These are phyloP conservation scores for Leguminivora glycinivorella DNA, from an alignment of 1,140 invertebrate species.

Conservation along the genomic window DNA sequence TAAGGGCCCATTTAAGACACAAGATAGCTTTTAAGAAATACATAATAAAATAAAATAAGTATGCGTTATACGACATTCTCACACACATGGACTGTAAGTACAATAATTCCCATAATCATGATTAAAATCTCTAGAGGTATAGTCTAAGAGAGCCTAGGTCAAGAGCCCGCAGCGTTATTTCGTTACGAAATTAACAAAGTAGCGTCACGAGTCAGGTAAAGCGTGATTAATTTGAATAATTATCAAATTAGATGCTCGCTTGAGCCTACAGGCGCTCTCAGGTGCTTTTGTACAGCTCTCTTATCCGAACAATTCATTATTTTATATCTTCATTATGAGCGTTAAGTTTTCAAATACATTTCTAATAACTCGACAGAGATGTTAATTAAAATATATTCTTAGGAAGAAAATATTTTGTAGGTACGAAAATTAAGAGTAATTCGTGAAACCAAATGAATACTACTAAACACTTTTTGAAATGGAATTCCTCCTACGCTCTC, in stretches of 20 bases:
- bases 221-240: constrained; percentile 4
- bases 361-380: background rate
- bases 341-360: background rate
- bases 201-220: background rate
- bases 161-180: too few relatives aligned
- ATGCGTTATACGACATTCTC: too few relatives aligned
- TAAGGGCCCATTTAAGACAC: too few relatives aligned
- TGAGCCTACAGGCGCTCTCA: too few relatives aligned
- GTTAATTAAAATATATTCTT: background rate
- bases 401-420: background rate
- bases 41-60: too few relatives aligned
- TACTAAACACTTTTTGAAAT: background rate
- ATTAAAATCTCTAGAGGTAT: too few relatives aligned
- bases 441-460: background rate
- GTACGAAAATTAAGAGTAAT: background rate
- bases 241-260: background rate
- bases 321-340: background rate
- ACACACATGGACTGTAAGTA: too few relatives aligned
- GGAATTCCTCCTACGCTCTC: background rate
- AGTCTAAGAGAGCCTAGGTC: too few relatives aligned
- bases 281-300: too few relatives aligned
- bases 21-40: too few relatives aligned
- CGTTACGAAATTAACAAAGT: background rate
- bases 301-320: background rate
- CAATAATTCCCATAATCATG: too few relatives aligned